Evolutionary conservation across 2,888 invertebrate species (phyloP).

Genomic region (Ommatoiulus sabulosus): DNA sequence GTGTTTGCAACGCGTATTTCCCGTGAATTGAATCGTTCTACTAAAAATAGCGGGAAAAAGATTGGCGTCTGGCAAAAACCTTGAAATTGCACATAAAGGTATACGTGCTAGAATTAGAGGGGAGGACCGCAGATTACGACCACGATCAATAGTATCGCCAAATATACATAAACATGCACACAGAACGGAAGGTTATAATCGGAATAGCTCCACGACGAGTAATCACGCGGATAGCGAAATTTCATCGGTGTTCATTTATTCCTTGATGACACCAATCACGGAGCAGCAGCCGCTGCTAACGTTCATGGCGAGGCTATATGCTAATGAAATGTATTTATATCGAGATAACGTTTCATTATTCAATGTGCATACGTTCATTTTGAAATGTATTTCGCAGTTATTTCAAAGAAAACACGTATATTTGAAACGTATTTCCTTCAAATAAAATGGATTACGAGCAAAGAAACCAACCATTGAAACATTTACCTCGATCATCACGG

Average conservation of each 20-base stretch:
- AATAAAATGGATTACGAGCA: no score
- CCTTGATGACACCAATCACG: neutral
- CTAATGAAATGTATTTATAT: no score
- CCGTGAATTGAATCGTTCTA: neutral
- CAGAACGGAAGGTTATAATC: slow-evolving; percentile 1
- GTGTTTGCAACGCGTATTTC: neutral
- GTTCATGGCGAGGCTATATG: no score
- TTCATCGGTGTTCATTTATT: neutral
- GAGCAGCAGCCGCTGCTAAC: no score
- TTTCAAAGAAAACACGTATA: no score
- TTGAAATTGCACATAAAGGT: neutral
- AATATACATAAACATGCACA: neutral
- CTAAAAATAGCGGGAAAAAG: neutral
- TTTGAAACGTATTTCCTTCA: no score
- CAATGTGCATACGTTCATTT: no score
- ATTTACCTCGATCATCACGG: no score
- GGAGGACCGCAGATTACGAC: neutral
- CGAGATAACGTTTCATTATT: no score
- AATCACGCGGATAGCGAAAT: neutral
- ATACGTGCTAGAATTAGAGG: neutral
- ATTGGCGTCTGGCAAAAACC: neutral
- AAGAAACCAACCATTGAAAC: no score
- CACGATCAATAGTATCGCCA: slow-evolving; percentile 34
- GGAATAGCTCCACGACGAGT: neutral
- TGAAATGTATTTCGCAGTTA: no score